These are phyloP conservation scores for Sinopyrophorus schimmeli DNA, from an alignment of 2,888 invertebrate genomes.

Conservation along the genomic window DNA sequence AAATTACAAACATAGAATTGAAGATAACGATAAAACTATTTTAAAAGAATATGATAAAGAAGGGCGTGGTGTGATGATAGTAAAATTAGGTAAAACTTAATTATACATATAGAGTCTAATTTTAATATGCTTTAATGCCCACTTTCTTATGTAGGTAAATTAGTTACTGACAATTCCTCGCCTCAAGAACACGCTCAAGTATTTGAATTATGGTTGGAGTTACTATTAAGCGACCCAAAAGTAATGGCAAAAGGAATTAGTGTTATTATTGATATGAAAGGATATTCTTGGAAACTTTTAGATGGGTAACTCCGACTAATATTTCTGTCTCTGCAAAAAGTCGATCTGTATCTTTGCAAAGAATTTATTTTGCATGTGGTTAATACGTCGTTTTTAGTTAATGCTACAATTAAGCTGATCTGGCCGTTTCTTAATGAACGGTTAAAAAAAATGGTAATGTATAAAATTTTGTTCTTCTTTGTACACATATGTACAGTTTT, in stretches of 20 bases:
- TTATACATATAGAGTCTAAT: no score
- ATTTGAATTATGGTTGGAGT: slow-evolving; percentile 51
- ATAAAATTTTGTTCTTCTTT: neutral
- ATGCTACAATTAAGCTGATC: slow-evolving; percentile 43
- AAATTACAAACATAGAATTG: slow-evolving; percentile 42
- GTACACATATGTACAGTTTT: no score
- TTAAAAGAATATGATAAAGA: slow-evolving; percentile 46
- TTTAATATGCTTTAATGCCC: no score
- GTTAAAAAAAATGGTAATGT: slow-evolving; percentile 38
- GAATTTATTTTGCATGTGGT: slow-evolving; percentile 48
- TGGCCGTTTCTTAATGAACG: slow-evolving; percentile 47
- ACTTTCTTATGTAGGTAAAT: neutral
- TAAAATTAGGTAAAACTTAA: slow-evolving; percentile 50
- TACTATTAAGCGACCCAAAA: slow-evolving; percentile 45
- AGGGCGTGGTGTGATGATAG: slow-evolving; percentile 49
- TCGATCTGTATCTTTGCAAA: slow-evolving; percentile 44
- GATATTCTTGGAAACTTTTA: slow-evolving; percentile 43
- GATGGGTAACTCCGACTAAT: slow-evolving; percentile 48
- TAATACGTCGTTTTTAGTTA: slow-evolving; percentile 44
- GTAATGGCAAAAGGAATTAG: slow-evolving; percentile 48
- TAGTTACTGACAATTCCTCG: neutral
- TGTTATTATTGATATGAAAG: slow-evolving; percentile 49
- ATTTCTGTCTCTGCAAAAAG: slow-evolving; percentile 39
- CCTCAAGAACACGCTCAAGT: slow-evolving; percentile 45
- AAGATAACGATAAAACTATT: slow-evolving; percentile 46